phyloP scores from a whole-genome alignment of 2,888 invertebrate species.

The Mechanitis mazaeus region DNA sequence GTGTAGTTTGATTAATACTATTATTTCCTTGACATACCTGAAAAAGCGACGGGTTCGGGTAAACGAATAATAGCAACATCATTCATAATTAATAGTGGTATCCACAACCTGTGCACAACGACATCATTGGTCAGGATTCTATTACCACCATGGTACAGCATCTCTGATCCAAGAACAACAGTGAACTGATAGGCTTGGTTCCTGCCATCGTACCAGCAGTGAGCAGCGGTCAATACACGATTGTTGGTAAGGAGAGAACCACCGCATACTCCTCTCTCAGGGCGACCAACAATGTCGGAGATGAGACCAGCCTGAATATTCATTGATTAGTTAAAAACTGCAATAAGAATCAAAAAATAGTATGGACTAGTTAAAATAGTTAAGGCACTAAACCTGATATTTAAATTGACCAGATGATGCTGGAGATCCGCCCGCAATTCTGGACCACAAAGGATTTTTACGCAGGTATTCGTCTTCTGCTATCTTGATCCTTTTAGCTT shows the following conservation, averaged over 20 bases:
- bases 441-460: neutral
- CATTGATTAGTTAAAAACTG: neutral
- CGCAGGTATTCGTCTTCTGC: conserved; percentile 36
- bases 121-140: conserved; percentile 40
- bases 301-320: conserved; percentile 41
- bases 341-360: too few relatives aligned
- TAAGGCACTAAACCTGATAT: conserved; percentile 14
- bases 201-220: conserved; percentile 55
- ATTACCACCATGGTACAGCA: conserved; percentile 44
- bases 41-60: conserved; percentile 31
- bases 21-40: conserved; percentile 14
- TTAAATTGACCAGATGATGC: conserved; percentile 17
- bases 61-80: conserved; percentile 49
- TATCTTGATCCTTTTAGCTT: conserved; percentile 39
- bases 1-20: too few relatives aligned
- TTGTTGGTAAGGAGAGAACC: conserved; percentile 40
- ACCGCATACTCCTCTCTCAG: conserved; percentile 45
- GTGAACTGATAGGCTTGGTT: conserved; percentile 45
- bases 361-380: neutral
- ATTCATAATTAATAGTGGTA: conserved; percentile 39
- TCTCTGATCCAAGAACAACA: conserved; percentile 45
- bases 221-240: conserved; percentile 51
- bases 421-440: conserved; percentile 10
- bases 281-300: conserved; percentile 33
- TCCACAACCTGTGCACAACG: conserved; percentile 42